Base-by-base conservation (phyloP, 2,888 invertebrate species). In the Zele albiditarsus region DNA sequence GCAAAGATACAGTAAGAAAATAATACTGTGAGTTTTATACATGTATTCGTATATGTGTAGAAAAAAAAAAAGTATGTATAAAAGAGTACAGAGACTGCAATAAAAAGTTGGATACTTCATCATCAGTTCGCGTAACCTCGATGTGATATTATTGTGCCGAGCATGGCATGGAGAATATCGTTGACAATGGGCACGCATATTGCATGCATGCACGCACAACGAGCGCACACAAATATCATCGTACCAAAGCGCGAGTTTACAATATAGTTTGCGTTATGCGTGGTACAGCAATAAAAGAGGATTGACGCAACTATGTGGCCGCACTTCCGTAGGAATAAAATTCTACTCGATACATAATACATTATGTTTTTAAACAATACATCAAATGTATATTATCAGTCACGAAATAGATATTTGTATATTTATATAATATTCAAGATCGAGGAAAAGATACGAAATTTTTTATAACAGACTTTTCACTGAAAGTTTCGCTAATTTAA, bases 201-300 rank as follows among this genome's bases (percentile, higher is more conserved):
- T 78, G 79, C 80, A 80, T 79, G 82, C 79, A 77, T 77, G 77
- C 78, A 76, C 80, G 82, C 80, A 80, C 82, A 82, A 80, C 80
- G 79, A 80, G 80, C 68, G 76, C 75, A 75, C 75, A 77, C 71
- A 77, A 63, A 62, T 62, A 62, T 49, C 67, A 65, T 65, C 27
- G 58, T 62, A 57, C 42, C 20, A 46, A 53, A 57, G 71, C n/a
- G 38, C 31, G 27, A 42, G 27, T 46, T 23, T 46, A 20, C 20
- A 38, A 14, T 53, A 28, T 33, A 38, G 20, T 53, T 53, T 20
- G 38, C 65, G 10, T 38, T 38, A 38, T 65, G 38, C 23, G 23
- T 31, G 33, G 12, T 28, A 63, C 33, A 63, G 31, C 4, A n/a
- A 63, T 63, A 63, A 10, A 25, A 49, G 27, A 12, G 57, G 65